Base-by-base conservation (phyloP, 1,140 invertebrate genomes). In the Tribolium madens region DNA sequence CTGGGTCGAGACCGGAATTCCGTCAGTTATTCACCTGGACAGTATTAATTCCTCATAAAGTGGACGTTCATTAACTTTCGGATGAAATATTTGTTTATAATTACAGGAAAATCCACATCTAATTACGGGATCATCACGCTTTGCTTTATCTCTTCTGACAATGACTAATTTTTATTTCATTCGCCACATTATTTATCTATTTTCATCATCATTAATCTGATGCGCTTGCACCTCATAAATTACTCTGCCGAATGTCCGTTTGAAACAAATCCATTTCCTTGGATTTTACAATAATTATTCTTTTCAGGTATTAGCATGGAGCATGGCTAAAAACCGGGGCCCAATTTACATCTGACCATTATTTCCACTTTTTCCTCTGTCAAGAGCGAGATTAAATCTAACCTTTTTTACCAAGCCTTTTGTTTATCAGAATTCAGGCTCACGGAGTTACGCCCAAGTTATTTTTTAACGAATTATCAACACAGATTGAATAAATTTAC, bases 11-110 rank as follows among this genome's bases (percentile, higher is more conserved):
- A 73, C 53, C 60, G 77, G 53, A 78, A 75, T 72, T 75, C 70
- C 52, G 77, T 53, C 52, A 71, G 70, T 78, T 76, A 78, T 72
- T 78, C 57, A 76, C 77, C 74, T 73, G 77, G 57, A 78, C 74
- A 78, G 71, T 76, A 70, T 75, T 60, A 71, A 72, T 78, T 75
- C 64, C 77, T 50, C 42, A 76, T 76, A 70, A 78, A 78, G 42
- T 72, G 68, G 73, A 48, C 70, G 57, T 76, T 78, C 73, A 79
- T 79, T 73, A 76, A 69, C 75, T 74, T 77, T 75, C 70, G 14
- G 50, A 52, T 72, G 70, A 72, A 72, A 72, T 72, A 72, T 72
- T 72, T 72, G 46, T 72, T 52, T 72, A 72, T 72, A 72, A 72
- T 72, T 72, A 33, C 70, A 48, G 50, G 21, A 72, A 72, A 52